A percentile compares a stretch with the other conserved stretches of the same genome.
These are phyloP conservation scores for Chalcosyrphus nemorum DNA, from an alignment of 2,888 invertebrate species.

Conservation along the genomic window DNA sequence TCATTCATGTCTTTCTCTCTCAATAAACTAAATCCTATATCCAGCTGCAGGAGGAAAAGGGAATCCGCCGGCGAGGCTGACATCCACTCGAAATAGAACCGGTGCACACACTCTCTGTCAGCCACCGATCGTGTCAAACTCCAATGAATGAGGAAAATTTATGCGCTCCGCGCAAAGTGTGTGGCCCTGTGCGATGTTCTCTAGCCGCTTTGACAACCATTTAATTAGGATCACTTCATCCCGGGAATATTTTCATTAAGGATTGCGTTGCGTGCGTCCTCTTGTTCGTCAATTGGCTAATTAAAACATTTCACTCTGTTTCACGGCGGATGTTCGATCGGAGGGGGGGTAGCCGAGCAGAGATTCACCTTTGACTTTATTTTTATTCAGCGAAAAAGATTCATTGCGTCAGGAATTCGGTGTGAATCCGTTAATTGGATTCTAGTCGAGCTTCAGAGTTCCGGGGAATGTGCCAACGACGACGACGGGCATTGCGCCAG, in stretches of 20 bases:
- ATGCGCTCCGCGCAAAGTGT: slow-evolving; percentile 62
- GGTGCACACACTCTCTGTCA: slow-evolving; percentile 24
- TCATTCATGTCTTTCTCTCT: slow-evolving; percentile 68
- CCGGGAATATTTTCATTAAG: slow-evolving; percentile 70
- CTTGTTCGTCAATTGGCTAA: slow-evolving; percentile 57
- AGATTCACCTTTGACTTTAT: slow-evolving; percentile 66
- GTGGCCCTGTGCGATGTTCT: slow-evolving; percentile 62
- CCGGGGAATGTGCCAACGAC: slow-evolving; percentile 33
- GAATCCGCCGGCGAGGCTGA: slow-evolving; percentile 43
- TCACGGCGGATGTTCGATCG: slow-evolving; percentile 1
- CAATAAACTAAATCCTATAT: slow-evolving; percentile 48
- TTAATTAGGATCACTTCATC: slow-evolving; percentile 72
- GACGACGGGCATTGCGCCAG: slow-evolving; percentile 46
- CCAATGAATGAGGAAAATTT: slow-evolving; percentile 69
- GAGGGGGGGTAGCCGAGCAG: no score
- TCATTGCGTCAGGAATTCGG: slow-evolving; percentile 46
- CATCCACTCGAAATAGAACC: slow-evolving; percentile 62
- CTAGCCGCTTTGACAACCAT: slow-evolving; percentile 67
- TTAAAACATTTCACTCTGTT: slow-evolving; percentile 65
- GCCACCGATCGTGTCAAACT: slow-evolving; percentile 68
- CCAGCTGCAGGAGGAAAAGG: not conserved
- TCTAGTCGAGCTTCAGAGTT: slow-evolving; percentile 60
- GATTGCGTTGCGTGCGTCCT: slow-evolving; percentile 16
- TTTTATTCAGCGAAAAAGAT: not conserved
- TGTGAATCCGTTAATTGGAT: slow-evolving; percentile 73